phyloP scores from a whole-genome alignment of 2,888 invertebrate genomes.

The Nomada ferruginata region DNA sequence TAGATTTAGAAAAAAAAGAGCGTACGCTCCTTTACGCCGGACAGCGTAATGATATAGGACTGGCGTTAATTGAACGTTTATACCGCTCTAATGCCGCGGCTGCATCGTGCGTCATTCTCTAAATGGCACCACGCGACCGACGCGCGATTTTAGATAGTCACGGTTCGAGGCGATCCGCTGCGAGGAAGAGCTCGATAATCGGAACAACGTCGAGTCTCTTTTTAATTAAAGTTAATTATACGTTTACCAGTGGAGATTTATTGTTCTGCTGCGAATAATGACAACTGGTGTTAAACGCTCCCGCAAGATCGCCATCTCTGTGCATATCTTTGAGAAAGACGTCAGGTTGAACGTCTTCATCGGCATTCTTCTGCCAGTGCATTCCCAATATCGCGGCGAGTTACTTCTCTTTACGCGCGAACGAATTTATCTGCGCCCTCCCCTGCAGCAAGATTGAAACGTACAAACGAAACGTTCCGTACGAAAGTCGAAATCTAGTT shows the following conservation, averaged over 20 bases:
- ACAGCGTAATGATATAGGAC: conserved; percentile 41
- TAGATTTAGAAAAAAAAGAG: not conserved
- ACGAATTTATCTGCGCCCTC: not conserved
- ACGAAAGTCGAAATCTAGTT: not conserved
- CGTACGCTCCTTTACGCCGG: conserved; percentile 12
- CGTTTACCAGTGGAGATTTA: conserved; percentile 2
- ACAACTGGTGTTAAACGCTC: conserved; percentile 2
- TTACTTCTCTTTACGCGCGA: not conserved
- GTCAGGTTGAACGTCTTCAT: too few relatives aligned
- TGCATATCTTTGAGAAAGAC: not conserved
- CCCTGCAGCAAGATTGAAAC: not conserved
- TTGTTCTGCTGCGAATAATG: not conserved
- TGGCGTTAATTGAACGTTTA: conserved; percentile 60
- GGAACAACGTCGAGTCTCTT: conserved; percentile 20
- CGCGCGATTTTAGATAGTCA: conserved; percentile 61
- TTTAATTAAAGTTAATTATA: conserved; percentile 30
- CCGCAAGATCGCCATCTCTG: not conserved
- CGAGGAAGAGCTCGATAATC: conserved; percentile 34
- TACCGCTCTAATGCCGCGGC: conserved; percentile 50
- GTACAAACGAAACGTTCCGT: not conserved
- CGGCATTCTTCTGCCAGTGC: too few relatives aligned
- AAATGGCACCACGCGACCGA: conserved; percentile 56
- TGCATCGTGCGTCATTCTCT: conserved; percentile 59
- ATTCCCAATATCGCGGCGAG: not conserved
- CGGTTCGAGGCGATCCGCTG: conserved; percentile 43